Conservation (phyloP, 2,888 invertebrate species). For the Spodoptera picta region DNA sequence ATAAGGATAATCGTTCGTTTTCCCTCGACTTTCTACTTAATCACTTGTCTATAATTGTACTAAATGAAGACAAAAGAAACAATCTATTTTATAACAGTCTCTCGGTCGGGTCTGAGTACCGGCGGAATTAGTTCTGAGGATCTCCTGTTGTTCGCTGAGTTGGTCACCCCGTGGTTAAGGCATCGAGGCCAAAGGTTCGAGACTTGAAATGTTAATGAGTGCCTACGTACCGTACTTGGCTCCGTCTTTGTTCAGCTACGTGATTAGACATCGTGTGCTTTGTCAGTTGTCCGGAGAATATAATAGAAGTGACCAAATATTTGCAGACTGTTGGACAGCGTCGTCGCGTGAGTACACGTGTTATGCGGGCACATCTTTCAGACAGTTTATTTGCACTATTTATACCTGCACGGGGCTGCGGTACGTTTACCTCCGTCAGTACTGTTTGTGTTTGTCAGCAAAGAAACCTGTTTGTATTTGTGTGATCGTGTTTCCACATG, state of each 20-base stretch:
- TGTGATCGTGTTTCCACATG: constrained; percentile 15
- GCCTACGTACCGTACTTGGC: constrained; percentile 23
- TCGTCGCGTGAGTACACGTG: constrained; percentile 2
- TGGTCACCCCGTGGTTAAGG: constrained; percentile 21
- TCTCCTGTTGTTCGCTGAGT: constrained; percentile 23
- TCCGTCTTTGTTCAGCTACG: constrained; percentile 44
- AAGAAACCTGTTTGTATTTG: constrained; percentile 31
- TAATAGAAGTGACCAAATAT: constrained; percentile 55
- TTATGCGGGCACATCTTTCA: constrained; percentile 34
- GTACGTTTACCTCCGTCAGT: constrained; percentile 33
- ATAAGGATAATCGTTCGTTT: constrained; percentile 13
- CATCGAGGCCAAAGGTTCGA: constrained; percentile 25
- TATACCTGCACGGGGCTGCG: constrained; percentile 20
- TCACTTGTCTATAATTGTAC: constrained; percentile 13
- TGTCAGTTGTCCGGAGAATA: constrained; percentile 44
- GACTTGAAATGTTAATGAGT: constrained; percentile 48
- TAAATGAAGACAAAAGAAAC: constrained; percentile 27
- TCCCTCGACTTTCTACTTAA: constrained; percentile 24
- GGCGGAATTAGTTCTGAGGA: constrained; percentile 34
- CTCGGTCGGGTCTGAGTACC: constrained; percentile 14
- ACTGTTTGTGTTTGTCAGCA: constrained; percentile 33
- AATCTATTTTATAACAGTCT: constrained; percentile 26
- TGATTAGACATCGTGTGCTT: constrained; percentile 56
- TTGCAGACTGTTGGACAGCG: constrained; percentile 40
- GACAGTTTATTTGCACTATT: constrained; percentile 46